Evolutionary conservation across 1,140 invertebrate species (phyloP).

Genomic region (Andricus grossulariae): DNA sequence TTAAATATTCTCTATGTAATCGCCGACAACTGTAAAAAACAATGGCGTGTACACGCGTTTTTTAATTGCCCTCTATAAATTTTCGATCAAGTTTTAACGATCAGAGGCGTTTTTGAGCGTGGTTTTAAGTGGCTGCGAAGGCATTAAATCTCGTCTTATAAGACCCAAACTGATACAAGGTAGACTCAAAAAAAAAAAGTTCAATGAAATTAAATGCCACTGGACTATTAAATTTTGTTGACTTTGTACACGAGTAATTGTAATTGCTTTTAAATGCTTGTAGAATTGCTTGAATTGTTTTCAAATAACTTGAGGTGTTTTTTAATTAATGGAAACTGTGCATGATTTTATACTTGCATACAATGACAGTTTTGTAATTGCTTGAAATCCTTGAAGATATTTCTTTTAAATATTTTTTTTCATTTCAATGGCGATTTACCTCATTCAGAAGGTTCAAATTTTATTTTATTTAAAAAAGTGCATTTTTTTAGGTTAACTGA

Average conservation of each 20-base stretch:
- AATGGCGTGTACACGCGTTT: background rate
- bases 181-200: background rate
- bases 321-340: too few relatives aligned
- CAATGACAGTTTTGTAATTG: too few relatives aligned
- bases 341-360: too few relatives aligned
- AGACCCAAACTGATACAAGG: background rate
- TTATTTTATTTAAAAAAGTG: too few relatives aligned
- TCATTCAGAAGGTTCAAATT: too few relatives aligned
- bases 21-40: background rate
- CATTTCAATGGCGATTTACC: too few relatives aligned
- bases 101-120: background rate
- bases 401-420: background rate
- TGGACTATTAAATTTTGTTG: too few relatives aligned
- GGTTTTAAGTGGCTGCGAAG: slow-evolving; percentile 12
- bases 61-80: slow-evolving; percentile 10
- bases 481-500: too few relatives aligned
- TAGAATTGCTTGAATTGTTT: too few relatives aligned
- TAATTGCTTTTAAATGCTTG: too few relatives aligned
- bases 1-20: background rate
- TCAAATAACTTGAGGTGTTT: too few relatives aligned
- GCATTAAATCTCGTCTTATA: background rate
- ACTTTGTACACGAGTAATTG: too few relatives aligned
- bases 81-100: background rate
- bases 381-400: background rate
- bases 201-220: background rate